A percentile compares a stretch with the other conserved stretches of the same genome.
phyloP scores from a whole-genome alignment of 2,797 vertebrate genomes.

The Hemitrygon akajei region DNA sequence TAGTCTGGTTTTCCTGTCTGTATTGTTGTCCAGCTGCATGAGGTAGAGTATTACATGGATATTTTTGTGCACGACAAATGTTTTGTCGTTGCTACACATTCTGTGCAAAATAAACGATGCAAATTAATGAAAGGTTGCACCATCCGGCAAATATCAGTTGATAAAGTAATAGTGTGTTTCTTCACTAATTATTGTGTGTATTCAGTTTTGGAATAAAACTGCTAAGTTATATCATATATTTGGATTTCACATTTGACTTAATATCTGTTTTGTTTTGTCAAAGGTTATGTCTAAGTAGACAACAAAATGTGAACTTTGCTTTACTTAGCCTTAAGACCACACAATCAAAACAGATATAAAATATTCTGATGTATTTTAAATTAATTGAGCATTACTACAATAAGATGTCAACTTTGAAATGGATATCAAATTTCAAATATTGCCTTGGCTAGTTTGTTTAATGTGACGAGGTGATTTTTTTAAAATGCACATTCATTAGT shows the following conservation, averaged over 20 bases:
- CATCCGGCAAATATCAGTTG: neutral
- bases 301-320: neutral
- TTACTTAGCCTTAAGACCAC: neutral
- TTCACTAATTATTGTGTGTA: neutral
- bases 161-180: constrained; percentile 4
- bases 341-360: neutral
- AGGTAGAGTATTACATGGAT: constrained; percentile 67
- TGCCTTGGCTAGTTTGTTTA: constrained; percentile 27
- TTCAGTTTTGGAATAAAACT: neutral
- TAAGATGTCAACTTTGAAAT: neutral
- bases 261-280: neutral
- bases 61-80: constrained; percentile 71
- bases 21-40: constrained; percentile 71
- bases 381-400: neutral
- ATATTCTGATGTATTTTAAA: constrained; percentile 9
- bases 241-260: neutral
- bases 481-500: constrained; percentile 14
- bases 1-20: constrained; percentile 49
- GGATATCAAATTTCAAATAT: neutral
- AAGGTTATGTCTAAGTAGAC: neutral
- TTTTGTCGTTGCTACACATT: constrained; percentile 52
- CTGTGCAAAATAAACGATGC: constrained; percentile 39
- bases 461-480: neutral
- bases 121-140: constrained; percentile 17
- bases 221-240: neutral